Base-by-base conservation (phyloP, 2,113 vertebrate species). In the Chionodraco myersi region DNA sequence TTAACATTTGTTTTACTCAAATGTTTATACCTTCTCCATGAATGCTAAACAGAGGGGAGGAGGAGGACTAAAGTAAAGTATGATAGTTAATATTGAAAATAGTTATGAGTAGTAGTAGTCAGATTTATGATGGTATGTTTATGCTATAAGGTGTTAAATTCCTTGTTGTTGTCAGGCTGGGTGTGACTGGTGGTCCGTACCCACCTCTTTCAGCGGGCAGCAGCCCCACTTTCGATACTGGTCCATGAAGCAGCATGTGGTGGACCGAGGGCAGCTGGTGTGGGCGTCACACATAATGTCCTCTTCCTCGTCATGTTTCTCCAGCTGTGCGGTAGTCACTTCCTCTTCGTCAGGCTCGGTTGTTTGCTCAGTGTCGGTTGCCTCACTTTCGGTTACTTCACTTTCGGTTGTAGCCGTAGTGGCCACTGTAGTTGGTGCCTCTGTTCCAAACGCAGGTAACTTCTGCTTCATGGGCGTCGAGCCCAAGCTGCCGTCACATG, bases 191-290 rank as follows among this genome's bases (percentile, higher is more conserved):
- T 54, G n/a, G 62, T 72, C 63, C 9, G 34, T 13, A 45, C 83
- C 89, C 26, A 94, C 94, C 23, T 93, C 0, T 15, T 86, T 80
- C 58, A 95, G 80, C 1, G 91, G 93, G 60, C 93, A 94, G 44
- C 93, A 95, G 62, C 92, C 92, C 90, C 91, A 94, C 52, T 59
- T 80, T 0, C 80, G n/a, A 13, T 13, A 10, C 0, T 65, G 47
- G 2, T 6, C 3, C 80, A 90, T 90, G 48, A 89, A 80, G 88
- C 94, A 95, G 84, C 94, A 95, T 59, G 94, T 94, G 56, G 82
- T 81, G 45, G 52, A 26, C 5, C 30, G 59, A 26, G 91, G 91
- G 67, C 95, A 96, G 82, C 80, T 86, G 72, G 76, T 86, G 1
- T 77, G 67, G 6, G 3, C 0, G 21, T 94, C 92, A 85, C 95